Conservation (phyloP, 2,888 invertebrate species). For the Cephus pygmeus region DNA sequence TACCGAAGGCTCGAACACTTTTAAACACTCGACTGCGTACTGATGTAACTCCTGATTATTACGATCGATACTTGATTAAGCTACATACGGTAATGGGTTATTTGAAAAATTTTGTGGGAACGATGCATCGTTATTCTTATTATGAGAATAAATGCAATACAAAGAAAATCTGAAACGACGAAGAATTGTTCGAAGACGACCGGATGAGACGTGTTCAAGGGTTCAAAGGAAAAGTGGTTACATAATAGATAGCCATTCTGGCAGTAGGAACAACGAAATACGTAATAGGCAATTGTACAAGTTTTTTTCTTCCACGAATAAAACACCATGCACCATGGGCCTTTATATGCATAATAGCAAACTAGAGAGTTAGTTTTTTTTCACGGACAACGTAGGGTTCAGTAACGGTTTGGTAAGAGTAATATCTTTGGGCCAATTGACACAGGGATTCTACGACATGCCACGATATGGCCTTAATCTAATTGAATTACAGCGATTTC, state of each 20-base stretch:
- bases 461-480: conserved; percentile 27
- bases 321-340: background rate
- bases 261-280: background rate
- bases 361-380: background rate
- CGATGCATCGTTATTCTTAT: background rate
- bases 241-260: background rate
- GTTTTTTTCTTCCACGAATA: background rate
- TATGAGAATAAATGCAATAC: background rate
- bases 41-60: background rate
- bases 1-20: background rate
- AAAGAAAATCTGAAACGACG: background rate
- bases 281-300: background rate
- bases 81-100: background rate
- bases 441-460: background rate
- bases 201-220: background rate
- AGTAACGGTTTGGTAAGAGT: too few relatives aligned
- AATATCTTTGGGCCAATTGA: too few relatives aligned
- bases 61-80: background rate
- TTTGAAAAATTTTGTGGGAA: background rate
- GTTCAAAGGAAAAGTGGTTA: background rate
- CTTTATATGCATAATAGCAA: background rate
- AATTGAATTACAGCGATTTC: conserved; percentile 39
- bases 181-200: background rate
- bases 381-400: background rate
- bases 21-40: background rate